These are phyloP conservation scores for Ligdia adustata DNA, from an alignment of 2,888 invertebrate genomes.

Conservation along the genomic window DNA sequence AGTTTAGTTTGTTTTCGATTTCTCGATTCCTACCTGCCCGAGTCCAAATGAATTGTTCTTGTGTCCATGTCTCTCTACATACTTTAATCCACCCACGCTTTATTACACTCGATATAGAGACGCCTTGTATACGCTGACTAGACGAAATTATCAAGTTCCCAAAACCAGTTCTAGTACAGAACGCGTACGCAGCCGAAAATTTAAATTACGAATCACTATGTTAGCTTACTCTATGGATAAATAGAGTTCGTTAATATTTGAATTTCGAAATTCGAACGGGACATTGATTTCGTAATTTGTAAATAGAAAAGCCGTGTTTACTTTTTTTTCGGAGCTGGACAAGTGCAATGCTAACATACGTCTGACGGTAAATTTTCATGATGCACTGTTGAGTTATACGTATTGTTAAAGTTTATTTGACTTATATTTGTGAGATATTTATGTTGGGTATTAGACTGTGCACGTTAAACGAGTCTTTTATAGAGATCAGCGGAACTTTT, in stretches of 20 bases:
- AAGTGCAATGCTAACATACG: slow-evolving; percentile 24
- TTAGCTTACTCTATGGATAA: slow-evolving; percentile 17
- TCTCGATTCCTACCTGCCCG: no score
- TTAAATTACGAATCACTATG: slow-evolving; percentile 32
- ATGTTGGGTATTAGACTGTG: slow-evolving; percentile 12
- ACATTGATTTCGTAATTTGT: slow-evolving; percentile 33
- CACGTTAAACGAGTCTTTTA: slow-evolving; percentile 28
- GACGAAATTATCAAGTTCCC: slow-evolving; percentile 27
- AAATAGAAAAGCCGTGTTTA: slow-evolving; percentile 37
- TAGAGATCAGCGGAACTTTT: slow-evolving; percentile 31
- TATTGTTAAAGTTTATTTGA: no score
- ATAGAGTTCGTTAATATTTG: slow-evolving; percentile 31
- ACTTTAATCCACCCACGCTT: background rate
- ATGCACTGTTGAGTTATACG: slow-evolving; percentile 25
- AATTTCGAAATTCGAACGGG: slow-evolving; percentile 39
- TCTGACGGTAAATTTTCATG: slow-evolving; percentile 8
- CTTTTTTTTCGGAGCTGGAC: slow-evolving; percentile 27
- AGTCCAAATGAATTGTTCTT: no score
- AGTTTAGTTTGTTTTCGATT: no score
- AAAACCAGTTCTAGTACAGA: slow-evolving; percentile 33
- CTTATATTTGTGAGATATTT: slow-evolving; percentile 7
- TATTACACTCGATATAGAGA: background rate
- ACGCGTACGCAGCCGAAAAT: slow-evolving; percentile 32
- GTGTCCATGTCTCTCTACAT: no score
- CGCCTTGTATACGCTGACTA: slow-evolving; percentile 31